Evolutionary conservation across 2,113 vertebrate species (phyloP).

Genomic region (Vireo altiloquus): DNA sequence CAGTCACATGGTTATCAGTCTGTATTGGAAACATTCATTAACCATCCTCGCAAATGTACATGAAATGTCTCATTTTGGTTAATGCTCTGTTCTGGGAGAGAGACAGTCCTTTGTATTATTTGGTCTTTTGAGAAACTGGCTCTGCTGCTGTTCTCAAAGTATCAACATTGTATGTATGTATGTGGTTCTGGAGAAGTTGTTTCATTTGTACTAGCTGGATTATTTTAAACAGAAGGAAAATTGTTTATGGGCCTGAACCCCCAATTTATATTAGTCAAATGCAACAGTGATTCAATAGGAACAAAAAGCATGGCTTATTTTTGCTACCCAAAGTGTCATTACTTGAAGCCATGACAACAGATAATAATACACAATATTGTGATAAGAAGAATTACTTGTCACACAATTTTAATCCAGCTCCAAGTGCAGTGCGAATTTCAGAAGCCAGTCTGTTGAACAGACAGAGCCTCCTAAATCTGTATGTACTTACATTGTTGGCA

Average conservation of each 20-base stretch:
- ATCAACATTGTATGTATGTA: background rate
- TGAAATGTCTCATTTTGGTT: background rate
- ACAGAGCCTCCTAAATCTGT: background rate
- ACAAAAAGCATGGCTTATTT: background rate
- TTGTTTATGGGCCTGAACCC: background rate
- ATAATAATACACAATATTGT: background rate
- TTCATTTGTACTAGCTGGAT: background rate
- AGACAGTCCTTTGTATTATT: background rate
- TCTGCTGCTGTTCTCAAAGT: background rate
- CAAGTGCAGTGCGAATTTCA: background rate
- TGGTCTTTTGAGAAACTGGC: background rate
- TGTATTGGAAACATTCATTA: background rate
- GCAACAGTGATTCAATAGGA: background rate
- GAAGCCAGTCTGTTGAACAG: background rate
- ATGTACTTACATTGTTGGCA: background rate
- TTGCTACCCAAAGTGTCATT: background rate
- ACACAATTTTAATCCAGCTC: background rate
- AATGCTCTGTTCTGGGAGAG: background rate
- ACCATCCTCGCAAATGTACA: background rate
- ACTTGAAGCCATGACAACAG: background rate
- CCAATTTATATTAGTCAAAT: background rate
- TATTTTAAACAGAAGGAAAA: background rate
- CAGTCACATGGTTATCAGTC: background rate
- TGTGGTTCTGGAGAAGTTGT: background rate
- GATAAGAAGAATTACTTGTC: background rate